phyloP scores from a whole-genome alignment of 2,797 vertebrate genomes.

The Hydrolagus colliei region DNA sequence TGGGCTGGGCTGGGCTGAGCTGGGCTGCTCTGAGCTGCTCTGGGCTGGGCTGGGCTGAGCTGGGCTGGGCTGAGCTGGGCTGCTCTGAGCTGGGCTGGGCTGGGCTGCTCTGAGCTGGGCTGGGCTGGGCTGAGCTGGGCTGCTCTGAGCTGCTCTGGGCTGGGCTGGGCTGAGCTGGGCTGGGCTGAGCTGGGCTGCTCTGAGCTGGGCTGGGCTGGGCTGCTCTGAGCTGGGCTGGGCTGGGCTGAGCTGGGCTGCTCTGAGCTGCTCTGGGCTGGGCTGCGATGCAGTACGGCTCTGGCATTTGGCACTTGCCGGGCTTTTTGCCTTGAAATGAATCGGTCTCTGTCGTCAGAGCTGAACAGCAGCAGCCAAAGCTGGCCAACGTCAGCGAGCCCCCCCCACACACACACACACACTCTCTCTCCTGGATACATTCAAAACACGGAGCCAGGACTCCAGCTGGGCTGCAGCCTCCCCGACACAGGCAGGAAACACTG shows the following conservation, averaged over 20 bases:
- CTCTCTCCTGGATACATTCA: not conserved
- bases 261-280: not conserved
- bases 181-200: not conserved
- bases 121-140: no score
- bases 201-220: not conserved
- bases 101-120: no score
- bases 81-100: no score
- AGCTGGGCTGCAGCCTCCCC: no score
- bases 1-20: not conserved
- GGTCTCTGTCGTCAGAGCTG: constrained; percentile 3
- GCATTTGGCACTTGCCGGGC: not conserved
- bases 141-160: no score
- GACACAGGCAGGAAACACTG: no score
- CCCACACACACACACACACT: not conserved
- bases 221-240: no score
- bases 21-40: not conserved
- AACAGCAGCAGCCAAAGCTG: not conserved
- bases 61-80: no score
- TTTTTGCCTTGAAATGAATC: constrained; percentile 13
- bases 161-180: no score
- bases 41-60: not conserved
- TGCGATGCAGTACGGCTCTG: not conserved
- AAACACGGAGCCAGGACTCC: not conserved
- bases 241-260: no score
- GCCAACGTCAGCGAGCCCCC: not conserved